Conservation (phyloP, 2,888 invertebrate genomes). For the Lasioglossum malachurum region DNA sequence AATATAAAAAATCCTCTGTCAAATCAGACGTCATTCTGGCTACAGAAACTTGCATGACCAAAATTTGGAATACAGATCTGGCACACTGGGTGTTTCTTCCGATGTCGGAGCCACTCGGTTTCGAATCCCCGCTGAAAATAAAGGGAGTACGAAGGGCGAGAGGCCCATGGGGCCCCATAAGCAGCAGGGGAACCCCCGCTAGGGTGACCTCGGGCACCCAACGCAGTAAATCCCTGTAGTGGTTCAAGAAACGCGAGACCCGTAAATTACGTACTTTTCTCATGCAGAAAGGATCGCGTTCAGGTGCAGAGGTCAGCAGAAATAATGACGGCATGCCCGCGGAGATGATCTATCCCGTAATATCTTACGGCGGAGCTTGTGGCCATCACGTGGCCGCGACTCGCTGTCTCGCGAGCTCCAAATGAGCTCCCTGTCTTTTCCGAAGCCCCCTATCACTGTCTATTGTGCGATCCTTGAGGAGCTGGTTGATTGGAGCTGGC, state of each 20-base stretch:
- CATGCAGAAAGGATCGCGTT: conserved; percentile 80
- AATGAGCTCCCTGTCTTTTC: conserved; percentile 66
- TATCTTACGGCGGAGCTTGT: conserved; percentile 71
- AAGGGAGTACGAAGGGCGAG: conserved; percentile 4
- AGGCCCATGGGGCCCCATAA: conserved; percentile 8
- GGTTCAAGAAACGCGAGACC: conserved; percentile 80
- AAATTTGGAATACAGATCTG: background rate
- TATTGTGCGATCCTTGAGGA: background rate
- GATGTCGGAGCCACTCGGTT: conserved; percentile 41
- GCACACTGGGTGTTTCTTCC: background rate
- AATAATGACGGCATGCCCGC: conserved; percentile 78
- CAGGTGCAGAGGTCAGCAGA: conserved; percentile 78
- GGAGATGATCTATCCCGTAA: conserved; percentile 79
- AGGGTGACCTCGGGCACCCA: conserved; percentile 79
- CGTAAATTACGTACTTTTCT: conserved; percentile 81
- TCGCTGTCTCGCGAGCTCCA: conserved; percentile 43
- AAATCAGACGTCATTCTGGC: background rate
- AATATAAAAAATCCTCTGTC: background rate
- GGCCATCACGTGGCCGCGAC: conserved; percentile 66
- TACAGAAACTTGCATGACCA: background rate
- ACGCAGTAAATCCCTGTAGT: conserved; percentile 80
- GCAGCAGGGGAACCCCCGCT: conserved; percentile 73
- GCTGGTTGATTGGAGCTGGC: background rate
- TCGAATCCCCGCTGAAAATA: conserved; percentile 43
- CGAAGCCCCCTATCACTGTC: background rate